These are phyloP conservation scores for Onychostruthus taczanowskii DNA, from an alignment of 2,113 vertebrate species.

Conservation along the genomic window DNA sequence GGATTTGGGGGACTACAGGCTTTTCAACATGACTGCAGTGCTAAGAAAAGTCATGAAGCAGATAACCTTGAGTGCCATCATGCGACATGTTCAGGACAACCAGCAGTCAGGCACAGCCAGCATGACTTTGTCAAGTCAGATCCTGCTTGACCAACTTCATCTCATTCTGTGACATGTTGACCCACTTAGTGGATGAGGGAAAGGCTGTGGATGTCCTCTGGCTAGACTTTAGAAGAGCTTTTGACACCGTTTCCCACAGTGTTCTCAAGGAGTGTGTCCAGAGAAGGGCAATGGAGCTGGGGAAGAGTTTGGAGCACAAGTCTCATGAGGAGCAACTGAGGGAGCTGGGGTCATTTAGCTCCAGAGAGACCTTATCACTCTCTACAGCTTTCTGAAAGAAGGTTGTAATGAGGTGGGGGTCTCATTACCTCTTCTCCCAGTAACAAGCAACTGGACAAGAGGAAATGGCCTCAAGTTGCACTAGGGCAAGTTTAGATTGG, in stretches of 20 bases:
- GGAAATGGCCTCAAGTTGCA: background rate
- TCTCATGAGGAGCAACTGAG: background rate
- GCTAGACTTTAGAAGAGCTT: background rate
- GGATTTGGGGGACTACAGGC: background rate
- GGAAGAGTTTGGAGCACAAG: background rate
- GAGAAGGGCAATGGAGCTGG: background rate
- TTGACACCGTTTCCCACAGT: background rate
- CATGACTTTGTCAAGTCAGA: background rate
- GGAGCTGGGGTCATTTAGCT: accelerated
- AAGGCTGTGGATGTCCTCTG: background rate
- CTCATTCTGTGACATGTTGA: background rate
- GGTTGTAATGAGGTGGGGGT: background rate
- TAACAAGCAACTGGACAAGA: background rate
- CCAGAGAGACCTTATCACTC: background rate
- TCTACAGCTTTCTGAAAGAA: background rate
- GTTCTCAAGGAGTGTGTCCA: accelerated
- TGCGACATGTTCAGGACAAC: background rate
- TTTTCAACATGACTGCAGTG: background rate
- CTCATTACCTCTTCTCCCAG: background rate
- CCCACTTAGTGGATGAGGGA: background rate
- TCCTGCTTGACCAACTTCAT: background rate
- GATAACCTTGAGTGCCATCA: background rate
- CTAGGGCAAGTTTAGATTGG: background rate
- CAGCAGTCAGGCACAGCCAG: background rate
- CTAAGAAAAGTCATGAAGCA: background rate